Percentiles rank a stretch among this genome's conserved stretches.
Evolutionary conservation across 2,113 vertebrate species (phyloP).

Genomic region (Pholis gunnellus): DNA sequence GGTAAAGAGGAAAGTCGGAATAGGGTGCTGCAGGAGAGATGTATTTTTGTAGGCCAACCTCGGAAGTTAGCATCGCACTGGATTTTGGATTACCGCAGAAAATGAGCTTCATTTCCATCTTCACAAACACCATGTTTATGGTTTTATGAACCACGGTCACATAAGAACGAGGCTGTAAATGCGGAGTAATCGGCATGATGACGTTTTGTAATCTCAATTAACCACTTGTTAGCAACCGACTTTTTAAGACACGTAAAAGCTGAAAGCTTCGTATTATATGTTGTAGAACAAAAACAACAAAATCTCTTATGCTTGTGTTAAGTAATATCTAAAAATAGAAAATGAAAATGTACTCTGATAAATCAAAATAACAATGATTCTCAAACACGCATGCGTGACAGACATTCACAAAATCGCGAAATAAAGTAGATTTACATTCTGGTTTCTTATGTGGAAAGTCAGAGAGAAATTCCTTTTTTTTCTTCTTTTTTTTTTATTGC

Average conservation of each 20-base stretch:
- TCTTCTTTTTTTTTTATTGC: neutral
- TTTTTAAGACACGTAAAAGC: neutral
- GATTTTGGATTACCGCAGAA: neutral
- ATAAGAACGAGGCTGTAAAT: neutral
- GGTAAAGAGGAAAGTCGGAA: neutral
- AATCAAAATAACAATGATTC: neutral
- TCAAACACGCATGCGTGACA: constrained; percentile 14
- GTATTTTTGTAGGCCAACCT: neutral
- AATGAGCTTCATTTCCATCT: neutral
- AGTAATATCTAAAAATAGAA: constrained; percentile 7
- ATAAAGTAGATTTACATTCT: constrained; percentile 10
- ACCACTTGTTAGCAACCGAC: neutral
- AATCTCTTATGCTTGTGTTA: neutral
- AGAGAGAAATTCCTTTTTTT: neutral
- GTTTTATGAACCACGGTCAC: neutral
- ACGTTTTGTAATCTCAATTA: neutral
- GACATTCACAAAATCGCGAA: constrained; percentile 14
- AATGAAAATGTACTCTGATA: constrained; percentile 8
- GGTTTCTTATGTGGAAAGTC: neutral
- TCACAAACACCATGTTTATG: neutral
- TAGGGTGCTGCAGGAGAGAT: neutral
- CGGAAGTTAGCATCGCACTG: neutral
- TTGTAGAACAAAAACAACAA: neutral
- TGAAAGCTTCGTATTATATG: neutral
- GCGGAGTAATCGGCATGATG: neutral